These are phyloP conservation scores for Agelaius tricolor DNA, from an alignment of 2,113 vertebrate genomes.

Conservation along the genomic window DNA sequence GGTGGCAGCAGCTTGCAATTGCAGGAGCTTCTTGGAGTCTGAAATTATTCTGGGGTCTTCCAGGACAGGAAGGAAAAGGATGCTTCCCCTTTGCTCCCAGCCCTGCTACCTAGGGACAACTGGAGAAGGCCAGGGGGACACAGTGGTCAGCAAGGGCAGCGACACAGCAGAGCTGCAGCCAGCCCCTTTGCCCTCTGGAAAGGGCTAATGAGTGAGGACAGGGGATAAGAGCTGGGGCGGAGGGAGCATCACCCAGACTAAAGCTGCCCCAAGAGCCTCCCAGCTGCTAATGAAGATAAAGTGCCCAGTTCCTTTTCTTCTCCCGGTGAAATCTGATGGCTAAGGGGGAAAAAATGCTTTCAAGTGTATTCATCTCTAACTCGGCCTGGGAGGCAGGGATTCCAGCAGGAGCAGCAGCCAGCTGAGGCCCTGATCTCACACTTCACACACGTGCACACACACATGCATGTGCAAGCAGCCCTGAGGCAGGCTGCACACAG, in stretches of 20 bases:
- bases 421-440: conserved; percentile 32
- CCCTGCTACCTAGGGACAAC: background rate
- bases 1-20: background rate
- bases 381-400: conserved; percentile 51
- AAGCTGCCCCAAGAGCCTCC: conserved; percentile 40
- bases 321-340: conserved; percentile 28
- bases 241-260: conserved; percentile 32
- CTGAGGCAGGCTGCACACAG: background rate
- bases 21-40: background rate
- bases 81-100: background rate
- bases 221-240: background rate
- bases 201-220: conserved; percentile 6
- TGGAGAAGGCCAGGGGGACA: background rate
- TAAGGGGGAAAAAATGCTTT: conserved; percentile 65
- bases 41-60: background rate
- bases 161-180: background rate
- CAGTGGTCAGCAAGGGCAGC: rapidly evolving
- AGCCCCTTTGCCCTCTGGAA: background rate
- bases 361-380: conserved; percentile 58
- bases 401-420: background rate
- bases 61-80: background rate
- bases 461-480: background rate
- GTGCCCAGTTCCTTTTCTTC: conserved; percentile 46
- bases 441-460: background rate
- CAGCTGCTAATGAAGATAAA: conserved; percentile 67